phyloP scores from a whole-genome alignment of 2,113 vertebrate genomes.

The Todiramphus chloris region DNA sequence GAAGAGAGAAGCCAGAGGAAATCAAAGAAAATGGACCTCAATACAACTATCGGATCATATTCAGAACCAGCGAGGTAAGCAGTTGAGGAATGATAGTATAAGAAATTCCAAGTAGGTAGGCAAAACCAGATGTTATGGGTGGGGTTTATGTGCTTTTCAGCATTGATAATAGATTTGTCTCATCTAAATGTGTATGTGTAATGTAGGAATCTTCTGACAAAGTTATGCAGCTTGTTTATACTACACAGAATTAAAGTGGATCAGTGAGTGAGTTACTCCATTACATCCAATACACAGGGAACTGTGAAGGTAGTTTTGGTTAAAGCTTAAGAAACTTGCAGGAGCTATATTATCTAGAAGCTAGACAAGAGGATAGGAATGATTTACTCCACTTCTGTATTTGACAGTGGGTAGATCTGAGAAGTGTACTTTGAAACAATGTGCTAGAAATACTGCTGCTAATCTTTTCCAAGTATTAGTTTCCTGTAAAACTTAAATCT shows the following conservation, averaged over 20 bases:
- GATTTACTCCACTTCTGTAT: neutral
- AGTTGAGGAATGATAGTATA: neutral
- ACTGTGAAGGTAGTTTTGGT: neutral
- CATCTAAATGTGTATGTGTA: rapidly evolving
- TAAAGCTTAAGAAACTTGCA: neutral
- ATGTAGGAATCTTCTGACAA: neutral
- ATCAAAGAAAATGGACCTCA: constrained; percentile 92
- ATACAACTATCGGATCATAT: constrained; percentile 93
- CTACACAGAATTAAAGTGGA: neutral
- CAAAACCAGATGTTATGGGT: neutral
- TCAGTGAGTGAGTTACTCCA: neutral
- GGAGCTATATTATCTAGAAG: neutral
- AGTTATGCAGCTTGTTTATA: rapidly evolving
- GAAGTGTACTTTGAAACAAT: neutral
- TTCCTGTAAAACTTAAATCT: neutral
- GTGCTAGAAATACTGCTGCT: neutral
- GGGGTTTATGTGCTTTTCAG: neutral
- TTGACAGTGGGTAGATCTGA: neutral
- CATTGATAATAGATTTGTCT: neutral
- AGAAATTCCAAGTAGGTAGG: neutral
- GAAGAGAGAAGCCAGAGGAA: constrained; percentile 93
- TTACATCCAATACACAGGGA: neutral
- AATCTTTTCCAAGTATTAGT: neutral
- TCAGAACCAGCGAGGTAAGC: constrained; percentile 95
- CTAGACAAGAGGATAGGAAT: neutral